These are phyloP conservation scores for Tigriopus japonicus DNA, from an alignment of 1,140 invertebrate species.

Conservation along the genomic window DNA sequence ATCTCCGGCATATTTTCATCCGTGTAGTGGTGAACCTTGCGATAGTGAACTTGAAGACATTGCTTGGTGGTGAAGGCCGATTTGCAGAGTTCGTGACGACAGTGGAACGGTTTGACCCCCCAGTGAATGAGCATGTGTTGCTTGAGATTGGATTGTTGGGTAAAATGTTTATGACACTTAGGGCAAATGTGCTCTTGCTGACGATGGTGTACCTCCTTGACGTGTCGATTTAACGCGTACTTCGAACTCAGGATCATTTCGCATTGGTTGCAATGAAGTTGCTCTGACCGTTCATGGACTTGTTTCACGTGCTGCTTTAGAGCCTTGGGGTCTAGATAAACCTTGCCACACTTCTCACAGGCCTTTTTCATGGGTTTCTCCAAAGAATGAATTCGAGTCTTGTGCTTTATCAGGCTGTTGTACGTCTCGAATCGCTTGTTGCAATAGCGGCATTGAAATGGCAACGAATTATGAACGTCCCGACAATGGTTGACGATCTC, in stretches of 20 bases:
- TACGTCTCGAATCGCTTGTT: conserved; percentile 6
- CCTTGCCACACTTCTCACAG: conserved; percentile 1
- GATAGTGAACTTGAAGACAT: conserved; percentile 54
- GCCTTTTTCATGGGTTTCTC: not conserved
- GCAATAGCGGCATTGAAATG: not conserved
- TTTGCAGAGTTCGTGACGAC: conserved; percentile 39
- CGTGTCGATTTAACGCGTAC: conserved; percentile 8
- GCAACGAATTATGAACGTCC: not conserved
- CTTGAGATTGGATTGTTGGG: conserved; percentile 2
- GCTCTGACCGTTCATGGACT: not conserved
- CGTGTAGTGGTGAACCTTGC: conserved; percentile 49
- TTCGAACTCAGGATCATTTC: conserved; percentile 1
- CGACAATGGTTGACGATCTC: conserved; percentile 1
- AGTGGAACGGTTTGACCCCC: conserved; percentile 54
- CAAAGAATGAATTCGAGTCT: conserved; percentile 2
- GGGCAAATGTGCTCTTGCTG: not conserved
- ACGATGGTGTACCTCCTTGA: conserved; percentile 3
- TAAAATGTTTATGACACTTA: not conserved
- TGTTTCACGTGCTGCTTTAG: not conserved
- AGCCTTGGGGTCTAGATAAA: conserved; percentile 1
- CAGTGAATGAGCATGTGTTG: conserved; percentile 48
- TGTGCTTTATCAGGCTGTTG: conserved; percentile 7
- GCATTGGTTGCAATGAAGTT: conserved; percentile 3
- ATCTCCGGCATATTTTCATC: conserved; percentile 44
- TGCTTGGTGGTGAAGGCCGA: conserved; percentile 57